Base-by-base conservation (phyloP, 2,888 invertebrate species). In the Julus scanicus region DNA sequence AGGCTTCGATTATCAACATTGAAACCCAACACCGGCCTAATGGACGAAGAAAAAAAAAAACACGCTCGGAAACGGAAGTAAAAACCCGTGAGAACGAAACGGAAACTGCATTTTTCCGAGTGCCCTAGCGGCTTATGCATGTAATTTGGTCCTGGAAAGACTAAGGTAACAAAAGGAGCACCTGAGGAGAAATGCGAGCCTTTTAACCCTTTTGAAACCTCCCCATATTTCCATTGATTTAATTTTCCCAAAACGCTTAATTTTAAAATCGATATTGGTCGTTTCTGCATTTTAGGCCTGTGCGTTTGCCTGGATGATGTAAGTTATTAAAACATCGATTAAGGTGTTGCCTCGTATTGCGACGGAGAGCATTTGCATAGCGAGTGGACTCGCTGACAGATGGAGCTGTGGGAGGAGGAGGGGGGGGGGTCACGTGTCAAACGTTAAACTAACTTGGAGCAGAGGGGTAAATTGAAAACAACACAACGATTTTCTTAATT, bases 301-400 rank as follows among this genome's bases (percentile, higher is more conserved):
- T 53, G 11, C 8, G n/a, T n/a, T 1, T 63, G 63, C 63, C 17
- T 20, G 63, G 63, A 63, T 63, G 63, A 63, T 63, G 63, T 63
- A 63, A 63, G 63, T 63, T 63, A 63, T 63, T 63, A 63, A 63
- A 63, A 63, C 63, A 63, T 63, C 63, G 63, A 63, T 63, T 63
- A 63, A 63, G 63, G 63, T 63, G 63, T 63, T 63, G 63, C 63
- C 63, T 63, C 63, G 63, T 20, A 3, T 57, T 57, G 11, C 57
- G 57, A 15, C 15, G 57, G 15, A 15, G 5, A 57, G 57, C 57
- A 57, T 57, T 63, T 63, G 63, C 63, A 63, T 20, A 20, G 63
- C 63, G 63, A 63, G 63, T 63, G 63, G 63, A 63, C 63, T 17
- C 63, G 63, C 63, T 63, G 63, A 63, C 63, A 63, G 63, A 63